Conservation (phyloP, 2,888 invertebrate genomes). For the Phorcus lineatus region DNA sequence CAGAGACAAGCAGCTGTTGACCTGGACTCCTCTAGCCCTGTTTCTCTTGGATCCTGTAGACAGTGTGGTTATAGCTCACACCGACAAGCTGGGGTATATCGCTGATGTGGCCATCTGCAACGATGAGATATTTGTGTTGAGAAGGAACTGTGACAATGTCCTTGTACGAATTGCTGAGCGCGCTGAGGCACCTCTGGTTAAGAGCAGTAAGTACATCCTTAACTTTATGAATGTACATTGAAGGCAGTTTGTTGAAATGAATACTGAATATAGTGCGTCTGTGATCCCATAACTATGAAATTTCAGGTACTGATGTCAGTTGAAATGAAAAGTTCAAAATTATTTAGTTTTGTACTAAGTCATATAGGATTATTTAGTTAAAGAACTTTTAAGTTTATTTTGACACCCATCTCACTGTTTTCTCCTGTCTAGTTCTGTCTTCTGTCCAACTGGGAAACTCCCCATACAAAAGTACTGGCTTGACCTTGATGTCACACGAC, state of each 20-base stretch:
- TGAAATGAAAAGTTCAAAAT: too few relatives aligned
- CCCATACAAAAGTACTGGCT: too few relatives aligned
- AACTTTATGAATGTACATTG: too few relatives aligned
- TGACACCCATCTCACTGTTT: too few relatives aligned
- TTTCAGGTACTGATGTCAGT: too few relatives aligned
- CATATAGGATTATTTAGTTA: too few relatives aligned
- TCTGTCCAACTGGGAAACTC: too few relatives aligned
- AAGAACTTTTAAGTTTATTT: too few relatives aligned
- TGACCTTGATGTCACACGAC: not conserved
- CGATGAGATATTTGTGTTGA: conserved; percentile 84
- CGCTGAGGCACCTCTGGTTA: conserved; percentile 79
- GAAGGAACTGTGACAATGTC: conserved; percentile 78
- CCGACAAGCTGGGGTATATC: conserved; percentile 78
- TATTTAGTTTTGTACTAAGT: not conserved
- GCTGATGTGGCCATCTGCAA: conserved; percentile 72
- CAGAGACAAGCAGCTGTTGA: conserved; percentile 84
- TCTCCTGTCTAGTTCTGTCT: too few relatives aligned
- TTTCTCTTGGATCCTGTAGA: conserved; percentile 85
- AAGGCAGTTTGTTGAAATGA: too few relatives aligned
- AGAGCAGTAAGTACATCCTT: not conserved
- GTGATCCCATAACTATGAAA: too few relatives aligned
- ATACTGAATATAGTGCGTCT: too few relatives aligned
- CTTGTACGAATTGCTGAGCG: conserved; percentile 85
- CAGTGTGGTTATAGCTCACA: conserved; percentile 82
- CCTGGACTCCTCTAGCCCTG: conserved; percentile 83